Percentiles rank a stretch among this genome's conserved stretches.
phyloP scores from a whole-genome alignment of 2,113 vertebrate genomes.

The Tamias sibiricus region DNA sequence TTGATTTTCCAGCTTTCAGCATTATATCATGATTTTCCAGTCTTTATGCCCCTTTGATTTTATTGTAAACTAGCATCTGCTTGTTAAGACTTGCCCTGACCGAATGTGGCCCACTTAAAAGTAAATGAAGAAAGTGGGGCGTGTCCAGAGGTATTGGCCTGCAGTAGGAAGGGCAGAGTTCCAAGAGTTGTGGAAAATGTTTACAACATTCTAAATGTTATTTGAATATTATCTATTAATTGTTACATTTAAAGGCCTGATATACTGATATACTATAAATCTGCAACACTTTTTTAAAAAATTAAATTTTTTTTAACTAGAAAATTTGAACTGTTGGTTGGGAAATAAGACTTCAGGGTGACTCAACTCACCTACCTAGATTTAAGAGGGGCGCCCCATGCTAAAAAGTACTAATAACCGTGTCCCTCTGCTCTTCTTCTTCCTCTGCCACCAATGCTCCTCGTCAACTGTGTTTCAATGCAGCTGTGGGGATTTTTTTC shows the following conservation, averaged over 20 bases:
- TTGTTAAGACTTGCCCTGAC: not conserved
- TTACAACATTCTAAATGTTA: not conserved
- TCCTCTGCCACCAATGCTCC: not conserved
- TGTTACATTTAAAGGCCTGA: conserved; percentile 50
- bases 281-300: conserved; percentile 38
- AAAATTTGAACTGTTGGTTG: conserved; percentile 32
- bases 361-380: not conserved
- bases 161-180: not conserved
- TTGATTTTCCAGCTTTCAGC: not conserved
- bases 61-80: not conserved
- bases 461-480: not conserved
- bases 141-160: not conserved
- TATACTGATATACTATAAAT: not conserved
- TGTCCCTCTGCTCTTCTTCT: not conserved
- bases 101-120: not conserved
- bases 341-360: conserved; percentile 47
- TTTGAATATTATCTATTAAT: conserved; percentile 19
- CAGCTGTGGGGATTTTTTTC: conserved; percentile 15
- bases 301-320: not conserved
- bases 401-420: conserved; percentile 37
- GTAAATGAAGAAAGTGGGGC: not conserved
- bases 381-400: not conserved
- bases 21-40: not conserved
- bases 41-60: not conserved
- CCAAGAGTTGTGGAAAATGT: not conserved